A percentile compares a stretch with the other conserved stretches of the same genome.
These are phyloP conservation scores for Percopsis omiscomaycus DNA, from an alignment of 2,797 vertebrate species.

Conservation along the genomic window DNA sequence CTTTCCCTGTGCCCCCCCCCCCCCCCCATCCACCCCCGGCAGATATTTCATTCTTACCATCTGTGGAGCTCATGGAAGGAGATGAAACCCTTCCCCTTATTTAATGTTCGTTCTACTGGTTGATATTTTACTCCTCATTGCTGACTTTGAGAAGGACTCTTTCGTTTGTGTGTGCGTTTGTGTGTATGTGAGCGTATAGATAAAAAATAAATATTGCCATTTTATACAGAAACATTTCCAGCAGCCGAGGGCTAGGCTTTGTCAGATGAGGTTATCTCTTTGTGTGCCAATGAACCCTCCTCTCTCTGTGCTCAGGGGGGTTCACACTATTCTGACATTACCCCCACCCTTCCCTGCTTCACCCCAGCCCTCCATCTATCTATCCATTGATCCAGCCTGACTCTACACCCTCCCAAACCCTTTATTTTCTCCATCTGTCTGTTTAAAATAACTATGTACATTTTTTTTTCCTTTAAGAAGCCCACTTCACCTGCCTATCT, in stretches of 20 bases:
- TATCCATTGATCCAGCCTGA: slow-evolving; percentile 21
- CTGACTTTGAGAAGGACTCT: slow-evolving; percentile 42
- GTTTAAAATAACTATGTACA: slow-evolving; percentile 62
- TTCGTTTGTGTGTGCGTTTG: slow-evolving; percentile 29
- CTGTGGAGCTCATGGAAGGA: slow-evolving; percentile 7
- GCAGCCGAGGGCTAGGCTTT: slow-evolving; percentile 46
- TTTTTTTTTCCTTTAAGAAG: slow-evolving; percentile 57
- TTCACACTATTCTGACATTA: slow-evolving; percentile 59
- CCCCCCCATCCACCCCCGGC: no score
- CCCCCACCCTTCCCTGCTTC: slow-evolving; percentile 36
- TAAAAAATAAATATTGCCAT: slow-evolving; percentile 38
- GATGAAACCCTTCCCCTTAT: slow-evolving; percentile 6
- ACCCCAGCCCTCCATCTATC: slow-evolving; percentile 24
- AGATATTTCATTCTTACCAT: slow-evolving; percentile 27
- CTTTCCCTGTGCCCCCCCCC: no score
- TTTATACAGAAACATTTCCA: slow-evolving; percentile 53
- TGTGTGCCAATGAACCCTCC: slow-evolving; percentile 57
- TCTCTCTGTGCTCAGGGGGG: slow-evolving; percentile 11
- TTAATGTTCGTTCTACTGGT: slow-evolving; percentile 27
- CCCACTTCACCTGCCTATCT: slow-evolving; percentile 52
- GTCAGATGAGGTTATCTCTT: slow-evolving; percentile 49
- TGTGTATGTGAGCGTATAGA: slow-evolving; percentile 19
- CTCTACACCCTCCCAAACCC: slow-evolving; percentile 5
- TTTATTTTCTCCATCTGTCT: slow-evolving; percentile 51
- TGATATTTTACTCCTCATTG: slow-evolving; percentile 14